Percentiles rank a stretch among this genome's conserved stretches.
Conservation (phyloP, 1,140 invertebrate species). For the Neodiprion pinetum region DNA sequence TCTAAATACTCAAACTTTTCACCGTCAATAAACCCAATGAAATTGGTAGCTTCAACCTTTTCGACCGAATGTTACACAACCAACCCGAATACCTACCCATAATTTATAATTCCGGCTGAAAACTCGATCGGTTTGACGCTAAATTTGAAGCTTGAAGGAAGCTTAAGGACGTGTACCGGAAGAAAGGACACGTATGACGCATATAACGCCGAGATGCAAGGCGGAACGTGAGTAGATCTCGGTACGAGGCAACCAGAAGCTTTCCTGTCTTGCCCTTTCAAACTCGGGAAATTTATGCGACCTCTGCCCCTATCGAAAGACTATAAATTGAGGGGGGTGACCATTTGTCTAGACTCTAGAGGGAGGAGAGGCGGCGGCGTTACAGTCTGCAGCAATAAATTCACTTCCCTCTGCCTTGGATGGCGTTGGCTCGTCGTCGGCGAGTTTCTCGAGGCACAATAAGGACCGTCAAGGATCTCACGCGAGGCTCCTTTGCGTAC, state of each 20-base stretch:
- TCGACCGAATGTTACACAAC: background rate
- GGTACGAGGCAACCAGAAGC: background rate
- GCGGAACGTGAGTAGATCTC: no score
- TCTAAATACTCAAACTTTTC: no score
- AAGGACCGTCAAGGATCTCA: background rate
- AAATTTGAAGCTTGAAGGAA: no score
- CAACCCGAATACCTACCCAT: background rate
- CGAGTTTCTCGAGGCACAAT: background rate
- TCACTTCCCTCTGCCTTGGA: background rate
- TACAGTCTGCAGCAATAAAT: constrained; percentile 10
- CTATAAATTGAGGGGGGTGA: constrained; percentile 13
- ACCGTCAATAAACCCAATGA: no score
- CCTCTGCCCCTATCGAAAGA: constrained; percentile 8
- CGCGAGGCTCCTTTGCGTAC: background rate
- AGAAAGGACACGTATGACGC: no score
- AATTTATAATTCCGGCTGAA: background rate
- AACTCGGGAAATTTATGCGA: constrained; percentile 7
- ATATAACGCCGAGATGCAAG: no score
- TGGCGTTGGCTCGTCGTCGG: background rate
- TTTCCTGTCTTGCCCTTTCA: background rate
- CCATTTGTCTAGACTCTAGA: constrained; percentile 10
- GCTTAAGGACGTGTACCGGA: no score
- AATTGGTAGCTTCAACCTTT: no score
- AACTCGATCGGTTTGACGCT: background rate
- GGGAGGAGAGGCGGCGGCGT: background rate